Evolutionary conservation across 2,113 vertebrate genomes (phyloP).

Genomic region (Fregetta grallaria): DNA sequence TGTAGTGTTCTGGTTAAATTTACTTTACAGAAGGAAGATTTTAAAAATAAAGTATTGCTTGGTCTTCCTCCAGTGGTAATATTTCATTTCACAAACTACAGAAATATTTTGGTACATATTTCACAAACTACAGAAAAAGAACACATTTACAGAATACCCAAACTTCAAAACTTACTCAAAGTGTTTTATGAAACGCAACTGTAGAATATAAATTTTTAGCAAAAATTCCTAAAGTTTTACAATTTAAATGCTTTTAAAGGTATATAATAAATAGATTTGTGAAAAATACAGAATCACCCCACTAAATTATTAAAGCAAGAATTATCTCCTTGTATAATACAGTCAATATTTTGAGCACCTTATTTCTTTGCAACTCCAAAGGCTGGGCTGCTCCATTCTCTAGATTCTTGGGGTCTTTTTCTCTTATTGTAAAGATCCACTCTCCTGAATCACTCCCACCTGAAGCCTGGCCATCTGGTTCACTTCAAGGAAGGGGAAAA

Average conservation of each 20-base stretch:
- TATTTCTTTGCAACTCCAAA: constrained; percentile 74
- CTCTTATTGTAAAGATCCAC: constrained; percentile 92
- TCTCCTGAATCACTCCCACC: constrained; percentile 81
- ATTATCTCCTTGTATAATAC: not conserved
- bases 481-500: constrained; percentile 71
- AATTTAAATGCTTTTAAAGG: not conserved
- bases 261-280: not conserved
- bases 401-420: constrained; percentile 82
- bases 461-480: constrained; percentile 84
- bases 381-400: constrained; percentile 82
- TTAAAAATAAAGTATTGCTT: not conserved
- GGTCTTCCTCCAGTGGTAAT: not conserved
- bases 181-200: not conserved
- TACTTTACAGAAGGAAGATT: not conserved
- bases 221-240: not conserved
- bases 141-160: not conserved
- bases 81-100: not conserved
- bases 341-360: constrained; percentile 64
- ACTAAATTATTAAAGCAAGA: not conserved
- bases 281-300: not conserved
- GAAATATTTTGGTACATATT: not conserved
- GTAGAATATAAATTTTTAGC: not conserved
- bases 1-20: not conserved
- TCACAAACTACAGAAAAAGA: not conserved
- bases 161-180: not conserved